These are phyloP conservation scores for Salvelinus fontinalis DNA, from an alignment of 2,113 vertebrate species.

Conservation along the genomic window DNA sequence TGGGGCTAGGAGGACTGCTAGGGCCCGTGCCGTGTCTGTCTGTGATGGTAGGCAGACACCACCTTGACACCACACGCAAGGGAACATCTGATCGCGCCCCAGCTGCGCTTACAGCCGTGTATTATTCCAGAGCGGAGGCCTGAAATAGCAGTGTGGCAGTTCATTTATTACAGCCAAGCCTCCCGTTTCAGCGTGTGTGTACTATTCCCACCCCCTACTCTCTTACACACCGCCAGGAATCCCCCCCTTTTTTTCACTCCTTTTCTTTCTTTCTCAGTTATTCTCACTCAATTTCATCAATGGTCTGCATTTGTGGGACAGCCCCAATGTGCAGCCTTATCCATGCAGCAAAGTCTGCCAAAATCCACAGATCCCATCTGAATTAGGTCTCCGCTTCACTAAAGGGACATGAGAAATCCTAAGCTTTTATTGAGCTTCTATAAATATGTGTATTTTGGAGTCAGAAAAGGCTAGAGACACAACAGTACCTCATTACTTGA, in stretches of 20 bases:
- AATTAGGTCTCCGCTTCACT: not conserved
- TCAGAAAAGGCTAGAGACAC: not conserved
- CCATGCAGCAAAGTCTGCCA: not conserved
- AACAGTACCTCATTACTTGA: not conserved
- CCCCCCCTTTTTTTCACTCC: not conserved
- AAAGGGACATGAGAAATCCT: not conserved
- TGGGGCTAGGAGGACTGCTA: not conserved
- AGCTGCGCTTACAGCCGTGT: slow-evolving; percentile 40
- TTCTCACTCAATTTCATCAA: not conserved
- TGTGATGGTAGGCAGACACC: slow-evolving; percentile 55
- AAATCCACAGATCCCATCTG: not conserved
- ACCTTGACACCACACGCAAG: slow-evolving; percentile 46
- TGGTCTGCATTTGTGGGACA: not conserved
- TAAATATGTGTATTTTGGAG: not conserved
- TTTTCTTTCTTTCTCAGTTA: not conserved
- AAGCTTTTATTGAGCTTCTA: not conserved
- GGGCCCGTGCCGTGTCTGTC: slow-evolving; percentile 15
- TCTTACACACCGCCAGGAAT: not conserved
- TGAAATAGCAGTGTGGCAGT: slow-evolving; percentile 64
- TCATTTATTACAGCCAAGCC: slow-evolving; percentile 64
- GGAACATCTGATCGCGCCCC: slow-evolving; percentile 50
- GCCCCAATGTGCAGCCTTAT: not conserved
- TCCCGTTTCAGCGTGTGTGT: slow-evolving; percentile 33
- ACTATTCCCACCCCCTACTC: not conserved
- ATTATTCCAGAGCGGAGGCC: slow-evolving; percentile 64